These are phyloP conservation scores for Ovibos moschatus DNA, from an alignment of 2,113 vertebrate genomes.

Conservation along the genomic window DNA sequence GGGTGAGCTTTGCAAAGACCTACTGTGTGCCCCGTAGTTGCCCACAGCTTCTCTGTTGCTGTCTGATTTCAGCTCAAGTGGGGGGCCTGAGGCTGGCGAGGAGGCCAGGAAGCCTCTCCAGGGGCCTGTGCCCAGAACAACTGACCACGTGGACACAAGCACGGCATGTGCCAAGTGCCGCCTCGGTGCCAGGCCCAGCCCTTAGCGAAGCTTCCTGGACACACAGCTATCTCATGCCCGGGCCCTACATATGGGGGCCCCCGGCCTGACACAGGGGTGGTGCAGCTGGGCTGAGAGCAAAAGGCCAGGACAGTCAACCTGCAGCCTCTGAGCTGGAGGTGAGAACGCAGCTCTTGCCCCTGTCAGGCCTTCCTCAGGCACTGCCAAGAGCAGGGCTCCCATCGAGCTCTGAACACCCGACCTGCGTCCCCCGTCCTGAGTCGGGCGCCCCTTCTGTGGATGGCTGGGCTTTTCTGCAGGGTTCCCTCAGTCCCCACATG, in stretches of 20 bases:
- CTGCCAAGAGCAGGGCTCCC: background rate
- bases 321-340: background rate
- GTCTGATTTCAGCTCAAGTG: background rate
- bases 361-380: background rate
- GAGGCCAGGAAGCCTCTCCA: background rate
- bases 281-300: background rate
- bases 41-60: background rate
- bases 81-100: background rate
- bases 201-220: background rate
- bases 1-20: background rate
- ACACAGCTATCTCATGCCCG: background rate
- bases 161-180: background rate
- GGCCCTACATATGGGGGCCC: background rate
- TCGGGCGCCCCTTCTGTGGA: background rate
- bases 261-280: background rate
- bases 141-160: background rate
- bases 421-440: rapidly evolving
- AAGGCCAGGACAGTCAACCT: background rate
- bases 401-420: background rate
- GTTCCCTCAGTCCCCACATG: background rate
- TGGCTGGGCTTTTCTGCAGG: background rate
- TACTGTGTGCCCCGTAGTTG: background rate
- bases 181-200: background rate
- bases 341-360: background rate
- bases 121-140: background rate